Evolutionary conservation across 2,888 invertebrate species (phyloP).

Genomic region (Cecidostiba fungosa): DNA sequence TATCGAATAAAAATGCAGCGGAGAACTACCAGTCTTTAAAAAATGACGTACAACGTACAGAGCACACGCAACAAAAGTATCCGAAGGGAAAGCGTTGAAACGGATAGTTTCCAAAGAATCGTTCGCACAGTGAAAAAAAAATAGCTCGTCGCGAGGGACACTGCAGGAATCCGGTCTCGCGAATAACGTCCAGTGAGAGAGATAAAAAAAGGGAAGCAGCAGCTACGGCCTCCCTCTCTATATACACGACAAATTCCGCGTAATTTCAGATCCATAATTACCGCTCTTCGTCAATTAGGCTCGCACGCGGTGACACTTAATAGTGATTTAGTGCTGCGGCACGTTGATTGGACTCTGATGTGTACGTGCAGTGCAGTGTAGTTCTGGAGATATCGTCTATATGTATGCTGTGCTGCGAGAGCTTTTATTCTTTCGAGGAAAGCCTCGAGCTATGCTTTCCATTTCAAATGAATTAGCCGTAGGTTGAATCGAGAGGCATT

Average conservation of each 20-base stretch:
- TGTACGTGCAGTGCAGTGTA: background rate
- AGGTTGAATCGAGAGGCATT: background rate
- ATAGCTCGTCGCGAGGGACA: background rate
- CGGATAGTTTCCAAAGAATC: too few species aligned
- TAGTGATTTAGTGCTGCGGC: constrained; percentile 69
- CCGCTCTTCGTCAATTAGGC: constrained; percentile 71
- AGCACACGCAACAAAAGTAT: background rate
- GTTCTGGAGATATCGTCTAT: background rate
- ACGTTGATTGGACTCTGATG: constrained; percentile 62
- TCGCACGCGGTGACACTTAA: constrained; percentile 69
- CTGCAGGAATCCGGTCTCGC: background rate
- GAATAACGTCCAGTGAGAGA: background rate
- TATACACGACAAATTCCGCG: constrained; percentile 62
- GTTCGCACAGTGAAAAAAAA: background rate
- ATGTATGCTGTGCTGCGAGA: background rate
- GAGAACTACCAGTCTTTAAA: constrained; percentile 17
- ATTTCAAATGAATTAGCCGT: constrained; percentile 58
- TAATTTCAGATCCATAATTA: constrained; percentile 70
- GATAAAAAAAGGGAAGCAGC: background rate
- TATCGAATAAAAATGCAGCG: background rate
- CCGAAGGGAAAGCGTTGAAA: too few species aligned
- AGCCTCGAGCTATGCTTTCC: constrained; percentile 46
- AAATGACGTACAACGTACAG: constrained; percentile 29
- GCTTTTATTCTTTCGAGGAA: constrained; percentile 54
- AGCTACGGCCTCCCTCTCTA: background rate